Percentiles rank a stretch among this genome's conserved stretches.
phyloP scores from a whole-genome alignment of 1,140 invertebrate genomes.

The Harpegnathos saltator region DNA sequence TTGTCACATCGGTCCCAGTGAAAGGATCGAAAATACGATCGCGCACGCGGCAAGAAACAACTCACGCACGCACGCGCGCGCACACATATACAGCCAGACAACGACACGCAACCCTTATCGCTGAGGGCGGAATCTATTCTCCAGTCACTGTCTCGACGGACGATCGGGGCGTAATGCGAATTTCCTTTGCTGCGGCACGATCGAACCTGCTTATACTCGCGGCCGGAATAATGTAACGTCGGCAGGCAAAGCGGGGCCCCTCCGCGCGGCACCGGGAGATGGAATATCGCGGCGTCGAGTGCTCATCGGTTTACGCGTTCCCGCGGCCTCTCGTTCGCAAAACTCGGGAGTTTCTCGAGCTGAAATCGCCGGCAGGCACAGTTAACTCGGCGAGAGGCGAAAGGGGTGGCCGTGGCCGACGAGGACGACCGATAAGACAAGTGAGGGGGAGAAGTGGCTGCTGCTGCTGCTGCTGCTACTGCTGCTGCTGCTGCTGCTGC shows the following conservation, averaged over 20 bases:
- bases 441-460: constrained; percentile 44
- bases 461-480: background rate
- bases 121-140: constrained; percentile 66
- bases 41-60: constrained; percentile 18
- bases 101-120: background rate
- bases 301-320: constrained; percentile 40
- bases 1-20: constrained; percentile 11
- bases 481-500: too few relatives aligned
- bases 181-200: constrained; percentile 72
- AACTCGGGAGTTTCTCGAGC: constrained; percentile 4
- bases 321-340: constrained; percentile 22
- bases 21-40: constrained; percentile 25
- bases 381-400: background rate
- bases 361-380: constrained; percentile 43
- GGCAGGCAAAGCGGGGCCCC: constrained; percentile 24
- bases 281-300: constrained; percentile 63
- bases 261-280: constrained; percentile 14
- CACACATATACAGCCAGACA: too few relatives aligned
- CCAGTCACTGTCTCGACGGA: constrained; percentile 64
- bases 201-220: constrained; percentile 68
- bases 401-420: background rate
- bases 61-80: background rate
- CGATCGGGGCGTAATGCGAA: constrained; percentile 67
- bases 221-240: constrained; percentile 65
- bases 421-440: constrained; percentile 71